Evolutionary conservation across 2,113 vertebrate species (phyloP).

Genomic region (Rhinogobius similis): DNA sequence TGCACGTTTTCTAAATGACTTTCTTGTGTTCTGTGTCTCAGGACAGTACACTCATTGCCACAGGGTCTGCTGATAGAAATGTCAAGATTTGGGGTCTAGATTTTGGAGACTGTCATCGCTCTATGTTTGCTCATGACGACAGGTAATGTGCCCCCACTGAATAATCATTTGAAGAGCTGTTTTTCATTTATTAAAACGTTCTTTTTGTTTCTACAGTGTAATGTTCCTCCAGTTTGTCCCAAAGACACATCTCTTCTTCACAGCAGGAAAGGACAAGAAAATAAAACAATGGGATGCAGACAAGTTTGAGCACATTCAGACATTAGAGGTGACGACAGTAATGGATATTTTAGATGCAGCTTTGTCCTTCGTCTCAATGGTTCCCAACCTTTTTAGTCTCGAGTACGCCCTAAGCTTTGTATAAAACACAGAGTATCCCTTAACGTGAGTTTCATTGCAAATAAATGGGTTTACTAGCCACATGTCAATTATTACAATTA

Average conservation of each 20-base stretch:
- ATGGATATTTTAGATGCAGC: background rate
- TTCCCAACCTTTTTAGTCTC: too few species aligned
- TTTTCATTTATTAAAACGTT: background rate
- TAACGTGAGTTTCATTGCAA: too few species aligned
- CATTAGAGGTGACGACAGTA: slow-evolving; percentile 85
- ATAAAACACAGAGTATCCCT: too few species aligned
- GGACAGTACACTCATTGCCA: slow-evolving; percentile 91
- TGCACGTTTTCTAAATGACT: background rate
- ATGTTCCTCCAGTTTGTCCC: slow-evolving; percentile 95
- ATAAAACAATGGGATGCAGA: slow-evolving; percentile 99
- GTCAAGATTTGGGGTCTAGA: slow-evolving; percentile 98
- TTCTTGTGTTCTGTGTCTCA: slow-evolving; percentile 40
- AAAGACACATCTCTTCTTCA: slow-evolving; percentile 97
- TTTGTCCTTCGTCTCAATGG: background rate
- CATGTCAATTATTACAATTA: too few species aligned
- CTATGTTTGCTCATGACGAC: slow-evolving; percentile 97
- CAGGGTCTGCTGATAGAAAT: slow-evolving; percentile 93
- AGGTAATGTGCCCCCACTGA: slow-evolving; percentile 75
- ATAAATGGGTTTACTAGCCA: too few species aligned
- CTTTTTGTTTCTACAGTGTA: slow-evolving; percentile 77
- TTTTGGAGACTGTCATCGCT: slow-evolving; percentile 96
- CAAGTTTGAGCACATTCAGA: slow-evolving; percentile 94
- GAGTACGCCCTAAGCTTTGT: too few species aligned
- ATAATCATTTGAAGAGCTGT: background rate
- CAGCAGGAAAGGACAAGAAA: slow-evolving; percentile 92